Conservation (phyloP, 1,140 invertebrate species). For the Drosophila novamexicana region DNA sequence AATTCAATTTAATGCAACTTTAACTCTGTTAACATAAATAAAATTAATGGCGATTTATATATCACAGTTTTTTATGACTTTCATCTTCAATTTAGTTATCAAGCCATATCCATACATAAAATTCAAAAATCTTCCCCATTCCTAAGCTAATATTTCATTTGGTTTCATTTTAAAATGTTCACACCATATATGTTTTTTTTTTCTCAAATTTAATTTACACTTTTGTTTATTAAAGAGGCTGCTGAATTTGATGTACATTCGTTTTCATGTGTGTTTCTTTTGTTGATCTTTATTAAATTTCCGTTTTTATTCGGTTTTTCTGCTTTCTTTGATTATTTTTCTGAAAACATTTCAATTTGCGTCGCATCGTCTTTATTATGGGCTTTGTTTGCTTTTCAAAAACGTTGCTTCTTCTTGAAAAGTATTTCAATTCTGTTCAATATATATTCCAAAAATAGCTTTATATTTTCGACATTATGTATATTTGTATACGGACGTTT, state of each 20-base stretch:
- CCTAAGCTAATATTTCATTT: constrained; percentile 1
- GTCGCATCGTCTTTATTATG: constrained; percentile 37
- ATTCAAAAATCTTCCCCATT: neutral
- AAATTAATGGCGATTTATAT: too few species aligned
- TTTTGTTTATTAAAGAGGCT: constrained; percentile 31
- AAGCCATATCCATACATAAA: too few species aligned
- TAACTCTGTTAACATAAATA: too few species aligned
- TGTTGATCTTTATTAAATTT: constrained; percentile 37
- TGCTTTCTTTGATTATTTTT: constrained; percentile 33
- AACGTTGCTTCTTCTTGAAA: constrained; percentile 11
- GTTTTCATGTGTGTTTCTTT: constrained; percentile 13
- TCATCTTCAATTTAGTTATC: too few species aligned
- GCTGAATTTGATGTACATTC: constrained; percentile 2
- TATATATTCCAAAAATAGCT: constrained; percentile 79
- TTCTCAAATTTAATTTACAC: neutral
- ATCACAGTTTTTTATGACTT: too few species aligned
- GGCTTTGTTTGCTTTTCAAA: constrained; percentile 42
- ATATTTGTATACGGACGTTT: constrained; percentile 52
- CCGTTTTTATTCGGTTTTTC: neutral
- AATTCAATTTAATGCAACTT: too few species aligned
- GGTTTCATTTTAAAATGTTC: constrained; percentile 4
- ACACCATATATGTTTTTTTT: neutral
- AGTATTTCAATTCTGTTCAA: constrained; percentile 41
- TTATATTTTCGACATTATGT: constrained; percentile 78
- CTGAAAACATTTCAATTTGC: constrained; percentile 65